Evolutionary conservation across 2,113 vertebrate genomes (phyloP), one percentile per base, ranked within the genome.

Genomic region (Onychorhynchus coronatus): DNA sequence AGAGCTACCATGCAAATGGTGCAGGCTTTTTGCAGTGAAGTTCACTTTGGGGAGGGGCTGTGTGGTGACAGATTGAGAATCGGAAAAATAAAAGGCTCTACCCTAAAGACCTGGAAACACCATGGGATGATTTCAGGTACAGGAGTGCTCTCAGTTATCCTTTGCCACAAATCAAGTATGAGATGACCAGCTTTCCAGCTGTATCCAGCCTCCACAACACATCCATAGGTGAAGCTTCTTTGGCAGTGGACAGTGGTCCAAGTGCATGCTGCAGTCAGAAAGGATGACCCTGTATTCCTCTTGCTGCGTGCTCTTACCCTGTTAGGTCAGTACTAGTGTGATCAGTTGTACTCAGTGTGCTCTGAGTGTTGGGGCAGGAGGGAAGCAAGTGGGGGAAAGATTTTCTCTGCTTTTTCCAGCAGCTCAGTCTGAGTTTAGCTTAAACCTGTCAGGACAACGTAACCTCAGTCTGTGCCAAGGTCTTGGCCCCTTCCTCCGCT

Each of bases 231-330:
- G 68, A 46, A 61, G 49, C 59, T 62, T 58, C 10, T 0, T 8
- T 75, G 56, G 33, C 52, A 55, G 66, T 16, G 50, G 68, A 13
- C 3, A 1, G 58, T 37, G 59, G 25, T 59, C 35, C 12, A 18
- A 30, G 50, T 39, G 71, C 15, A 0, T 3, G 20, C n/a, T 67
- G 30, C 77, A 35, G 12, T 65, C 23, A 18, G 70, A 27, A 44
- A 3, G 21, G 71, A 20, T 13, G 14, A 19, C 65, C 18, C 55
- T 2, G 0, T 23, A 9, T 28, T 76, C 8, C 31, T 68, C 67
- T 79, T 5, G 2, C n/a, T 37, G 4, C 0, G 0, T 25, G 30
- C 31, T 44, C 56, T 42, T 65, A 19, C 23, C 21, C 35, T 47
- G 9, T 50, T 6, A 8, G 31, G 63, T 52, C 7, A 1, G 18